These are phyloP conservation scores for Ypsolopha sequella DNA, from an alignment of 2,888 invertebrate genomes.

Conservation along the genomic window DNA sequence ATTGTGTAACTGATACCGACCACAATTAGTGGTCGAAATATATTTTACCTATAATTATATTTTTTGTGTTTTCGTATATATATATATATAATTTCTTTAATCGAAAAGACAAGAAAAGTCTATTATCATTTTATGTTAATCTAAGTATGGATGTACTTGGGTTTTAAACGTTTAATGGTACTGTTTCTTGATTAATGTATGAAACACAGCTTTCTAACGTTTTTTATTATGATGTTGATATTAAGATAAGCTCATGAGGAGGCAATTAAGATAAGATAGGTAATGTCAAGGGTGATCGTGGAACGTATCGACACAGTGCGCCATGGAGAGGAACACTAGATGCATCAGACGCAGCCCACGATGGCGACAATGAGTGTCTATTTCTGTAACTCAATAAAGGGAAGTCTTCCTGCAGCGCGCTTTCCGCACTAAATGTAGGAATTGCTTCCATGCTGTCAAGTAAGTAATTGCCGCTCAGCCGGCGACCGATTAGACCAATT, in stretches of 20 bases:
- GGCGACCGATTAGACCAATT: constrained; percentile 64
- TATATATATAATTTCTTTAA: no score
- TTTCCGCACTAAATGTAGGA: constrained; percentile 68
- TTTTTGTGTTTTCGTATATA: no score
- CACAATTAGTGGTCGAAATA: no score
- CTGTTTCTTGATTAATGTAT: no score
- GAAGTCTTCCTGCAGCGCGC: constrained; percentile 61
- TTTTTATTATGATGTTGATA: neutral
- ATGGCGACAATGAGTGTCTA: constrained; percentile 15
- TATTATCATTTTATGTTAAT: no score
- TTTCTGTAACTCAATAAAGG: constrained; percentile 53
- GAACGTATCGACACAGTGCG: neutral
- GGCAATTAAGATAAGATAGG: neutral
- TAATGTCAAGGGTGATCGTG: neutral
- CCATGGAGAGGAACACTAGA: neutral
- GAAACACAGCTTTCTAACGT: no score
- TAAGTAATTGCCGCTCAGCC: constrained; percentile 66
- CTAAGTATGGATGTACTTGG: no score
- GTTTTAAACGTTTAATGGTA: no score
- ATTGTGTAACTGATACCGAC: no score
- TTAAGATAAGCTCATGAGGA: neutral
- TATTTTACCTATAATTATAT: no score
- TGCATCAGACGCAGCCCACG: neutral
- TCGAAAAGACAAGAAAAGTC: no score
- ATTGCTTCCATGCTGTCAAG: constrained; percentile 67